Base-by-base conservation (phyloP, 2,888 invertebrate genomes). In the Pseudeuparius sepicola region DNA sequence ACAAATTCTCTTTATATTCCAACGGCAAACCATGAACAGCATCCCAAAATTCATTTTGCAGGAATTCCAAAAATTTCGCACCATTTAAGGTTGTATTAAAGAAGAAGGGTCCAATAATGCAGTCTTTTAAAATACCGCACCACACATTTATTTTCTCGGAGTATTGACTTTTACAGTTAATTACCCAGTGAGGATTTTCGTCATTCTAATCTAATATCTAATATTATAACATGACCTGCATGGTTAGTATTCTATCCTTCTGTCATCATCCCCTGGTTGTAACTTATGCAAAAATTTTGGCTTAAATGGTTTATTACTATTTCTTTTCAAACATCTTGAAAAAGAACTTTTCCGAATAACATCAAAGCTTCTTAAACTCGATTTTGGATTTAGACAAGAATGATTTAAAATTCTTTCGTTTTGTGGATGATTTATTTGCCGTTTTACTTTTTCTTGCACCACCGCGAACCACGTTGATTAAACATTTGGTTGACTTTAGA, bases 241-340 rank as follows among this genome's bases (percentile, higher is more conserved):
- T 23, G 11, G 23, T 31, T 31, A 23, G 31, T 33, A 33, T 18
- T 26, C 34, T 16, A 26, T 33, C 24, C 37, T 40, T 30, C 33
- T 40, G 10, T 37, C 17, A 4, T 28, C 24, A 29, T 40, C 33
- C 14, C 29, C 32, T 9, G 18, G 28, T 29, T 34, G 29, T 15
- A 36, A 24, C 2, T 28, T 27, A 11, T 39, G 32, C 16, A 29
- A 37, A 37, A 37, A 40, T 33, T 28, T 40, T 14, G 20, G 20
- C n/a, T 20, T 20, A 20, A 20, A 20, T 20, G 20, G 20, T 20
- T 20, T 20, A 20, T 7, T 14, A 28, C 15, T 26, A 32, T 27
- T 14, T 34, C 28, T 37, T 29, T 34, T 29, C 26, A 24, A 33
- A 33, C 26, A 26, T 26, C 26, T 26, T 33, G 26, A 33, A 4